Evolutionary conservation across 2,797 vertebrate species (phyloP).

Genomic region (Intellagama lesueurii): DNA sequence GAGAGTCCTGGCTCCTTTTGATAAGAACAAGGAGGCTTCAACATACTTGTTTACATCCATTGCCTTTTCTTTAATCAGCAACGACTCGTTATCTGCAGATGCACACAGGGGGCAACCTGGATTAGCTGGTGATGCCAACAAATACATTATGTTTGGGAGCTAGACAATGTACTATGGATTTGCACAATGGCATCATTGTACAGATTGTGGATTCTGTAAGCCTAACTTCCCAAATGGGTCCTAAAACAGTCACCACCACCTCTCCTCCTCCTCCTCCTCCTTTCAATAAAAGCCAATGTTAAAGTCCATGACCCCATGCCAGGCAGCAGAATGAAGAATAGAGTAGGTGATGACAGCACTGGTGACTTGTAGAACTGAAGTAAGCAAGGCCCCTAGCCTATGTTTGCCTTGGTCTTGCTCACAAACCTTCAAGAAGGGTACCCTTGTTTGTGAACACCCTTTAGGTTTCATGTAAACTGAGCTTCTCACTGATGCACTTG

Average conservation of each 20-base stretch:
- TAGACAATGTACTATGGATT: not conserved
- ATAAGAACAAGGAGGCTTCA: constrained; percentile 7
- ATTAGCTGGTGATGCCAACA: not conserved
- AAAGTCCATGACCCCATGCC: too few species aligned
- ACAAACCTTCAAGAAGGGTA: not conserved
- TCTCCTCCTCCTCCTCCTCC: not conserved
- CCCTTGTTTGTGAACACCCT: not conserved
- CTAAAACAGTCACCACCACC: not conserved
- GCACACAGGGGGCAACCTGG: not conserved
- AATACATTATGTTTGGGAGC: not conserved
- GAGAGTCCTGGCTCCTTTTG: constrained; percentile 32
- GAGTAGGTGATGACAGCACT: not conserved
- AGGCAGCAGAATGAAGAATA: not conserved
- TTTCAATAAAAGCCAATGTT: too few species aligned
- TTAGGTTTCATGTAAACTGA: not conserved
- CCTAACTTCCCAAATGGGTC: not conserved
- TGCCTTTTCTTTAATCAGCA: not conserved
- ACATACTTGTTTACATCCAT: not conserved
- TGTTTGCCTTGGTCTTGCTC: not conserved
- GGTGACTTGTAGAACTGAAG: not conserved
- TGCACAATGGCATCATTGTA: not conserved
- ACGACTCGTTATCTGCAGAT: not conserved
- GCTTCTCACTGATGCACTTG: too few species aligned
- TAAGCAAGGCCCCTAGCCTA: not conserved
- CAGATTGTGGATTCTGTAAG: not conserved